Conservation (phyloP, 1,140 invertebrate species). For the Ceratina calcarata region DNA sequence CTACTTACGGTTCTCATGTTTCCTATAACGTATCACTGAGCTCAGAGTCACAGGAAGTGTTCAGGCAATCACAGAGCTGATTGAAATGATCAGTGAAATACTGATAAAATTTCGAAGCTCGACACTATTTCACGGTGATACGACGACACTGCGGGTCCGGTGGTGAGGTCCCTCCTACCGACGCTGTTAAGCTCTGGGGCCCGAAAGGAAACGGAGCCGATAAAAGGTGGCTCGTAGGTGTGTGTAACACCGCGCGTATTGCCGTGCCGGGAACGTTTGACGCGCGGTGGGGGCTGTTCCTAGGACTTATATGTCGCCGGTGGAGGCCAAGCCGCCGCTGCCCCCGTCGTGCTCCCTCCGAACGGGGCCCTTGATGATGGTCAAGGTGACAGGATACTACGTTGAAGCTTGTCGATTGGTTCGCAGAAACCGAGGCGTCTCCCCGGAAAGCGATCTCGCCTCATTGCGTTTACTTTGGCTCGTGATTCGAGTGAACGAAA, state of each 20-base stretch:
- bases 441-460: background rate
- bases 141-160: background rate
- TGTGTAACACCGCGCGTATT: conserved; percentile 39
- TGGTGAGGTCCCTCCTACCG: background rate
- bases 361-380: conserved; percentile 57
- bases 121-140: too few relatives aligned
- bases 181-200: background rate
- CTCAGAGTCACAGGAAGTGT: conserved; percentile 22
- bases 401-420: conserved; percentile 19
- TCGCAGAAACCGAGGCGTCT: conserved; percentile 10
- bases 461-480: background rate
- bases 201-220: conserved; percentile 17
- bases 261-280: conserved; percentile 69
- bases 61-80: background rate
- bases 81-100: too few relatives aligned
- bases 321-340: conserved; percentile 67
- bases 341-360: conserved; percentile 27
- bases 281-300: conserved; percentile 67
- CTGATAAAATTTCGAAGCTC: too few relatives aligned
- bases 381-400: conserved; percentile 67
- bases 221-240: conserved; percentile 50
- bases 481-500: background rate
- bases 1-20: conserved; percentile 65
- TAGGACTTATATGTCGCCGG: conserved; percentile 72
- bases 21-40: background rate